Evolutionary conservation across 2,113 vertebrate species (phyloP).

Genomic region (Colistium nudipinnis): DNA sequence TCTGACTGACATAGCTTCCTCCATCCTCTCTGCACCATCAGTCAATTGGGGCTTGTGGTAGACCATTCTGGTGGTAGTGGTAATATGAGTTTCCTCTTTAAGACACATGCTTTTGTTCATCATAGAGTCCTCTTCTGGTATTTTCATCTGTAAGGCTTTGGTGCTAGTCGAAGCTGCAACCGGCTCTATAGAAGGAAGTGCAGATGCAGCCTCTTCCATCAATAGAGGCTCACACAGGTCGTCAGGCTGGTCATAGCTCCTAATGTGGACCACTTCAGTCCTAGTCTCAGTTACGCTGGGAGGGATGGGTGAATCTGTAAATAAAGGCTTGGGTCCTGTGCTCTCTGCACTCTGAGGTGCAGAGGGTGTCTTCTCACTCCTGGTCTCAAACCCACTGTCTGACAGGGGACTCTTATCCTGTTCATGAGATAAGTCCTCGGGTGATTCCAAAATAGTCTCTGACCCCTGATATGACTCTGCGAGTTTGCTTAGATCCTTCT

Average conservation of each 20-base stretch:
- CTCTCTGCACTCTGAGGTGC: constrained; percentile 98
- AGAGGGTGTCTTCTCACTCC: constrained; percentile 98
- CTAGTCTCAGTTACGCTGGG: constrained; percentile 94
- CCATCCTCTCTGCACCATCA: constrained; percentile 89
- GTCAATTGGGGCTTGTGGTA: constrained; percentile 92
- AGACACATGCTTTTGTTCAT: constrained; percentile 92
- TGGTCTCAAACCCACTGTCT: constrained; percentile 98
- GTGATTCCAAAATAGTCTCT: constrained; percentile 94
- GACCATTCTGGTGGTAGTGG: constrained; percentile 94
- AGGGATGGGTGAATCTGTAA: constrained; percentile 95
- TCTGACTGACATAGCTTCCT: constrained; percentile 97
- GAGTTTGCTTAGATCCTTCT: constrained; percentile 97
- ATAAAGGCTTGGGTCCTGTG: constrained; percentile 95
- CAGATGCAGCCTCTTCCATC: constrained; percentile 80
- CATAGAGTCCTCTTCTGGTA: constrained; percentile 88
- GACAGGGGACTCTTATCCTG: constrained; percentile 98
- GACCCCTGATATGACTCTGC: constrained; percentile 93
- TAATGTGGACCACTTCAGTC: constrained; percentile 93
- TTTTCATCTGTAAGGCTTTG: constrained; percentile 90
- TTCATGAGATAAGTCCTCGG: constrained; percentile 96
- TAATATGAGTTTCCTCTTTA: constrained; percentile 98
- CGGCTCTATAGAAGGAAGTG: constrained; percentile 79
- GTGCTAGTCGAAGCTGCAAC: constrained; percentile 83
- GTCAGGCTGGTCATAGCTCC: constrained; percentile 91
- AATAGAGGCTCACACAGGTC: constrained; percentile 81